Percentiles rank a stretch among this genome's conserved stretches.
Evolutionary conservation across 2,888 invertebrate genomes (phyloP).

Genomic region (Zhuqinia jingwanae): DNA sequence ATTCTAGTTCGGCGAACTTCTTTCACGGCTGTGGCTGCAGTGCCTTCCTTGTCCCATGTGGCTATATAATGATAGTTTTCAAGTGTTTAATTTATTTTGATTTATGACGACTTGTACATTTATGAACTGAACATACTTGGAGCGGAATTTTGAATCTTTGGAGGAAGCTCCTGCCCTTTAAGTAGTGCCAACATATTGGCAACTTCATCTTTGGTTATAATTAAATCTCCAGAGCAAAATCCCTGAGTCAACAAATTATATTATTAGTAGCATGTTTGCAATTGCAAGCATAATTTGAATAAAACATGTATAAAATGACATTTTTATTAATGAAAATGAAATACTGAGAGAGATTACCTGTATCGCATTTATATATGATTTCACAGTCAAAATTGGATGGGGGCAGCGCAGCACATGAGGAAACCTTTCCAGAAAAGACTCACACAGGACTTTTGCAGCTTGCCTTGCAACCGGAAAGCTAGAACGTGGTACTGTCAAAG

Average conservation of each 20-base stretch:
- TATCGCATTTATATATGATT: conserved; percentile 76
- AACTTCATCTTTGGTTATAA: conserved; percentile 77
- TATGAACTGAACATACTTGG: conserved; percentile 72
- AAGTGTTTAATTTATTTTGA: background rate
- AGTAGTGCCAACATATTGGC: conserved; percentile 76
- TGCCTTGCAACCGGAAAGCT: conserved; percentile 77
- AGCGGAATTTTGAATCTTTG: conserved; percentile 76
- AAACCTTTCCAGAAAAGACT: conserved; percentile 76
- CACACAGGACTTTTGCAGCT: conserved; percentile 76
- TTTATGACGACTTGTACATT: background rate
- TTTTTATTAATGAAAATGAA: background rate
- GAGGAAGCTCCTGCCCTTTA: conserved; percentile 77
- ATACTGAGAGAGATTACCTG: conserved; percentile 70
- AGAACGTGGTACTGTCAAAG: conserved; percentile 75
- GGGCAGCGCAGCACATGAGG: conserved; percentile 71
- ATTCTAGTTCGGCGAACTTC: conserved; percentile 78
- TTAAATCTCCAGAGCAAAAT: conserved; percentile 76
- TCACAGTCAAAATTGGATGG: conserved; percentile 77
- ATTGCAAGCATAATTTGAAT: too few relatives aligned
- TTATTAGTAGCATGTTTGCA: background rate
- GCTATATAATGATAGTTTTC: too few relatives aligned
- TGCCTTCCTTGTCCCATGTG: conserved; percentile 79
- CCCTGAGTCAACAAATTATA: conserved; percentile 65
- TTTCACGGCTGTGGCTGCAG: conserved; percentile 73
- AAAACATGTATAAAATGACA: background rate